Evolutionary conservation across 2,888 invertebrate species (phyloP), one percentile per base, ranked within the genome.

Genomic region (Chymomyza caudatula): DNA sequence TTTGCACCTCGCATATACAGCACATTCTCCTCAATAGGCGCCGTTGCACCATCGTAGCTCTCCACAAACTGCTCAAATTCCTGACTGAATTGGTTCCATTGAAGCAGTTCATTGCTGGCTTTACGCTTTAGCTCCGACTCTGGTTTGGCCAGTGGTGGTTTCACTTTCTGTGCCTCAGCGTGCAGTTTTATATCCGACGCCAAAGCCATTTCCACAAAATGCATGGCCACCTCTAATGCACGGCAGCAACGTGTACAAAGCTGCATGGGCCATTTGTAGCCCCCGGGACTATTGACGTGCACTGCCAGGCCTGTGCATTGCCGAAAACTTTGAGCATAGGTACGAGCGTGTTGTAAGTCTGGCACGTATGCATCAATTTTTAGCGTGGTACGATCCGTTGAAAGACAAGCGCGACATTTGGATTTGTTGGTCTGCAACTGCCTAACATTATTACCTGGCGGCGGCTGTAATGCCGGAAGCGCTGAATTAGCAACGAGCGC

Each of bases 241-340:
- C 88, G 87, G 52, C 88, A 85, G 42, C 87, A 87, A 5, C 88
- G 85, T 3, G 79, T 17, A 62, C 87, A 87, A 22, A 87, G 85
- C 20, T 86, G 78, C 74, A 70, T 73, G 20, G 87, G 86, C 78
- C 76, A 85, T n/a, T 71, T 60, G 60, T 74, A 77, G 13, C 81
- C 75, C 4, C 77, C 65, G 3, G 56, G 63, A 3, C 70, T 72
- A 4, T 63, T 56, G 2, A 65, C 54, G 1, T 62, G 72, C 25
- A 75, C 20, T 2, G 73, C 69, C 22, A 67, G 56, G 15, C 75
- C 72, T 11, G 80, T 75, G 17, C 85, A 76, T 23, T 77, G 83
- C 0, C 73, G 77, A 44, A 84, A 60, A 3, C 79, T 73, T 29
- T 84, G 75, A 0, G 75, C 82, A 49, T 84, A 86, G 0, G 85